Evolutionary conservation across 2,888 invertebrate species (phyloP).

Genomic region (Apamea anceps): DNA sequence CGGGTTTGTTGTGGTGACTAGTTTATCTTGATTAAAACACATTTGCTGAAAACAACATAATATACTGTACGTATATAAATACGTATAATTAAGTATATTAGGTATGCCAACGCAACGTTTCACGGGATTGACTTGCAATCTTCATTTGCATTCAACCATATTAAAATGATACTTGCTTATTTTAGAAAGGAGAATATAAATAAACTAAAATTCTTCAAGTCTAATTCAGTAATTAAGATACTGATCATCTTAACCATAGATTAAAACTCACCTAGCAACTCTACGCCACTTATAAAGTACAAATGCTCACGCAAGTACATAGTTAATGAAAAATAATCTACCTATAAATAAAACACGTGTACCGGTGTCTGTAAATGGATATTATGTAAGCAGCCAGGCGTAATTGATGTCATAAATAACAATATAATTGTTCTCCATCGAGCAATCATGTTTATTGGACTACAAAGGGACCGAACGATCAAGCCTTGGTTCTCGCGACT

Average conservation of each 20-base stretch:
- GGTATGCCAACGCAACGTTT: not conserved
- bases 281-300: constrained; percentile 26
- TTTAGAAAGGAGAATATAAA: not conserved
- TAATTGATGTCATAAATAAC: constrained; percentile 61
- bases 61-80: not conserved
- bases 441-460: constrained; percentile 53
- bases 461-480: constrained; percentile 56
- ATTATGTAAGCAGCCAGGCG: constrained; percentile 53
- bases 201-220: not conserved
- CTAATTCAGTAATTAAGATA: constrained; percentile 8
- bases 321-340: constrained; percentile 32
- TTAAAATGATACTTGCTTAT: constrained; percentile 4
- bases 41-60: constrained; percentile 26
- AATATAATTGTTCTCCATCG: constrained; percentile 60
- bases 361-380: constrained; percentile 37
- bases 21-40: constrained; percentile 60
- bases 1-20: constrained; percentile 21
- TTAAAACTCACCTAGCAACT: constrained; percentile 28
- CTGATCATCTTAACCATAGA: not conserved
- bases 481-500: constrained; percentile 44
- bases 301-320: constrained; percentile 15
- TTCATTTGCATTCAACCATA: constrained; percentile 11
- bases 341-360: constrained; percentile 50
- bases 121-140: not conserved
- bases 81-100: not conserved